Evolutionary conservation across 2,888 invertebrate species (phyloP).

Genomic region (Steinernema scapterisci): DNA sequence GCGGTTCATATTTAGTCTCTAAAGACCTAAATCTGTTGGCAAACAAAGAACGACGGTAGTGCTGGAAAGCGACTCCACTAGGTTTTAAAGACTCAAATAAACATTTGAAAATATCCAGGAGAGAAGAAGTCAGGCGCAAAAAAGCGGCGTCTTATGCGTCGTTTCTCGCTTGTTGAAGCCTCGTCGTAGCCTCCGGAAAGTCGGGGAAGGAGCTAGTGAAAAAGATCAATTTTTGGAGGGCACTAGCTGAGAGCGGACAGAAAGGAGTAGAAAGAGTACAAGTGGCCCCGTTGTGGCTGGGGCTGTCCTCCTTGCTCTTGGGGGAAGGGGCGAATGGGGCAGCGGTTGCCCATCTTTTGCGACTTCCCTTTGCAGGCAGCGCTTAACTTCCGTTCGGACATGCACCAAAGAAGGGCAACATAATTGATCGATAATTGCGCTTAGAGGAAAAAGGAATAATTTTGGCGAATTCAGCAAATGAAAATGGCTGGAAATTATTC

Average conservation of each 20-base stretch:
- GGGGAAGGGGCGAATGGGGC: too few relatives aligned
- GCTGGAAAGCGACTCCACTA: too few relatives aligned
- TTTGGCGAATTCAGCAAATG: too few relatives aligned
- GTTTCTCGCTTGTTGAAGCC: background rate
- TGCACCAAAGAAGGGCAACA: background rate
- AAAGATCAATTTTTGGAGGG: constrained; percentile 31
- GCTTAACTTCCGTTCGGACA: constrained; percentile 10
- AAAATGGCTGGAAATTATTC: too few relatives aligned
- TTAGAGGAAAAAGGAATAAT: too few relatives aligned
- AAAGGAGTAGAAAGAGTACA: constrained; percentile 1
- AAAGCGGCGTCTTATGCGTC: background rate
- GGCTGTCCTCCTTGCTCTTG: too few relatives aligned
- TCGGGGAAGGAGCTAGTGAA: background rate
- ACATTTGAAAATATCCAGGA: too few relatives aligned
- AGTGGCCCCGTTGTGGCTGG: constrained; percentile 8
- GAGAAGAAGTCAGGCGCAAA: background rate
- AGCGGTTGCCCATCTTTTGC: background rate
- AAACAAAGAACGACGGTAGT: too few relatives aligned
- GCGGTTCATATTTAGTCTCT: too few relatives aligned
- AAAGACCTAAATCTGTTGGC: too few relatives aligned
- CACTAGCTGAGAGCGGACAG: constrained; percentile 4
- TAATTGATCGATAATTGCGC: constrained; percentile 28
- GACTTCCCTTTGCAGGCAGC: constrained; percentile 7
- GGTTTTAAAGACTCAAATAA: too few relatives aligned
- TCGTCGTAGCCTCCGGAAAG: background rate